Evolutionary conservation across 2,113 vertebrate genomes (phyloP), one percentile per base, ranked within the genome.

Genomic region (Tringa solitaria): DNA sequence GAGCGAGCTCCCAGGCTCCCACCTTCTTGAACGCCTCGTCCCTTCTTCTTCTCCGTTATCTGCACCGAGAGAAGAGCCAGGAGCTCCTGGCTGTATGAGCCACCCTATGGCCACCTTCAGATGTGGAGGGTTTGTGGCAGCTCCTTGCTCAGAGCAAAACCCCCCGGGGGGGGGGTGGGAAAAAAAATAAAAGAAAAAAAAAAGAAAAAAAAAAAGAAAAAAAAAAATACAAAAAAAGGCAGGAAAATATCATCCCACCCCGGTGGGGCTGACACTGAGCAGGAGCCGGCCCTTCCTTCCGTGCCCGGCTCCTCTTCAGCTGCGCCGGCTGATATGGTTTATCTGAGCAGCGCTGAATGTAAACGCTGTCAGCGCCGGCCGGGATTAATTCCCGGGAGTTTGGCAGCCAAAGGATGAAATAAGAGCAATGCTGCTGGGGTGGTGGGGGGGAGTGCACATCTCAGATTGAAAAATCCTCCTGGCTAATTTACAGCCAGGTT

Each of bases 311-410:
- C 93, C 95, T 93, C 90, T 81, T 96, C 84, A 88, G 87, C 95
- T 91, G 94, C 21, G 20, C 91, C 5, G 86, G 90, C 83, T 68
- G 92, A 96, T 96, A 77, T 68, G 88, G 95, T 96, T 95, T 96
- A 96, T 96, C 94, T 93, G 95, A 97, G 93, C 92, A 43, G 76
- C 10, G 17, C 93, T 64, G 94, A 94, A 96, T 96, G 96, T 96
- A 97, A 97, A 97, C 95, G 89, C 90, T 97, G 93, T 97, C 97
- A 97, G 95, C 33, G 54, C 93, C 63, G 64, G 64, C 79, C 32
- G 68, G 95, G 90, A 97, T 97, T 96, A 96, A 97, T 96, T 94
- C 94, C 89, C 45, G 5, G 76, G 68, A 81, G 65, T 95, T 89
- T 96, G 95, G 91, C 93, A 91, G 95, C 81, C 56, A 22, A 59